Base-by-base conservation (phyloP, 2,888 invertebrate species). In the Heteromurus nitidus region DNA sequence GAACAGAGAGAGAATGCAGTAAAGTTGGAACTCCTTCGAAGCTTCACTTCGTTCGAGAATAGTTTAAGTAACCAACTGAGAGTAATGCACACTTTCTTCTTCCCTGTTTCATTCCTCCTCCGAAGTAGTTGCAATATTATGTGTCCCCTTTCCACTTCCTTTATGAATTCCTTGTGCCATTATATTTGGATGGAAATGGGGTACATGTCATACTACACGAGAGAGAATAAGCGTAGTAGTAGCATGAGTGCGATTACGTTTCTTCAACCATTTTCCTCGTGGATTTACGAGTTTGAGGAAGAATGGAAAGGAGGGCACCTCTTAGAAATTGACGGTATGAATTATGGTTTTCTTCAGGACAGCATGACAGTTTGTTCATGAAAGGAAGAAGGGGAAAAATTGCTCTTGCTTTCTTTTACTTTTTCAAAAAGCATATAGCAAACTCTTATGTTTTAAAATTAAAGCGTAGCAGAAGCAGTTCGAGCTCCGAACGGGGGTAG, bases 251-350 rank as follows among this genome's bases (percentile, higher is more conserved):
- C 18, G 24, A 7, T n/a, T n/a, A n/a, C n/a, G n/a, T n/a, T n/a
- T n/a, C n/a, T n/a, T n/a, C n/a, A n/a, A n/a, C n/a, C n/a, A n/a
- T n/a, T n/a, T n/a, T n/a, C n/a, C n/a, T n/a, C 62, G 31, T 62
- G 62, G 16, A 31, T 55, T 28, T 28, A 22, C 26, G 42, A 5
- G 24, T 26, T 20, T 42, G 47, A 67, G 20, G 47, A 44, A 53
- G 55, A 68, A n/a, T n/a, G 68, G 62, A 76, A 68, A 68, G 24
- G 76, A 55, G 76, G 68, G 55, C 67, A 76, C 68, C 68, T 76
- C 53, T 44, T 44, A 47, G 68, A 68, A 64, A 68, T 76, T 76
- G 76, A 76, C 76, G 76, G 28, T 76, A 68, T 76, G 76, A 76
- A 76, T 68, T 76, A 76, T 76, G 76, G 76, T 58, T 76, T 76